Conservation (phyloP, 2,113 vertebrate species). For the Psophia crepitans region DNA sequence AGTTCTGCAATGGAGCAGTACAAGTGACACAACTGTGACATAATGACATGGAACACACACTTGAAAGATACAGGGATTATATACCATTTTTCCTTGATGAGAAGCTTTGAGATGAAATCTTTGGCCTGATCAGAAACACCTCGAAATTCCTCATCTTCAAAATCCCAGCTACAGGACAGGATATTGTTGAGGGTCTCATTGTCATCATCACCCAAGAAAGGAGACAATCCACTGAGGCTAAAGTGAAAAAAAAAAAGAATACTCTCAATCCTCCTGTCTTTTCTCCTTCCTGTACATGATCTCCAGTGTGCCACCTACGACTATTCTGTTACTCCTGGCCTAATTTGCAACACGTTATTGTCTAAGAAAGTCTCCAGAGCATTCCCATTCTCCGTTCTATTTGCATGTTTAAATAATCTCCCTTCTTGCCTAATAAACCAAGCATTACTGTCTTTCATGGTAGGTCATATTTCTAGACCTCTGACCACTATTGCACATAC, state of each 20-base stretch:
- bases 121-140: constrained; percentile 89
- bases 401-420: neutral
- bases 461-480: neutral
- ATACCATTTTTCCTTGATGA: constrained; percentile 96
- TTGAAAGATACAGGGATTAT: neutral
- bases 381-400: neutral
- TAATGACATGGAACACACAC: neutral
- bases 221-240: constrained; percentile 93
- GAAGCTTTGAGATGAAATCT: constrained; percentile 93
- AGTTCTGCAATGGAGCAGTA: neutral
- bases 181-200: constrained; percentile 96
- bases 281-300: neutral
- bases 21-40: neutral
- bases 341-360: neutral
- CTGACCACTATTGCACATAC: neutral
- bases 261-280: neutral
- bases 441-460: neutral
- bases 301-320: neutral
- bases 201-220: constrained; percentile 93
- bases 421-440: neutral
- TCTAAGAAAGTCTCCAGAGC: neutral
- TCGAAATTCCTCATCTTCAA: constrained; percentile 90
- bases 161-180: constrained; percentile 90
- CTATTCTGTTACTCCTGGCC: neutral
- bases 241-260: neutral